Evolutionary conservation across 2,797 vertebrate genomes (phyloP).

Genomic region (Hybognathus amarus): DNA sequence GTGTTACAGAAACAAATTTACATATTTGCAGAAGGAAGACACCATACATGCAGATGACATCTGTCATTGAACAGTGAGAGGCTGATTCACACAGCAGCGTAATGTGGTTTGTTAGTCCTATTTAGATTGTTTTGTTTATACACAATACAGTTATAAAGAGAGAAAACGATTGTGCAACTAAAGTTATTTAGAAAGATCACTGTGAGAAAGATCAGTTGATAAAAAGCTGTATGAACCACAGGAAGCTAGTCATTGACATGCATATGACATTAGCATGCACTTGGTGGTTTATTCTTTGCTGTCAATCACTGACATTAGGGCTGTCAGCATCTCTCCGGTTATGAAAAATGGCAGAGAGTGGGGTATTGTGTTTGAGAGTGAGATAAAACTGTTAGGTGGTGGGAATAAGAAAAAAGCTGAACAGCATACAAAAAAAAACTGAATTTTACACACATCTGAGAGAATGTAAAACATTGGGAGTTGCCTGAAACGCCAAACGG

Average conservation of each 20-base stretch:
- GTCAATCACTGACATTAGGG: conserved; percentile 17
- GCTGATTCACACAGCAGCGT: neutral
- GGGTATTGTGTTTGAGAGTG: conserved; percentile 1
- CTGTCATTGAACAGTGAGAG: neutral
- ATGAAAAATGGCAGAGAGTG: conserved; percentile 15
- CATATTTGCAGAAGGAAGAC: neutral
- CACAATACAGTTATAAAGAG: neutral
- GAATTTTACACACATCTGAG: neutral
- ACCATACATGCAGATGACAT: neutral
- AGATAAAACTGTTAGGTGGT: conserved; percentile 23
- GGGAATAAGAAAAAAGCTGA: neutral
- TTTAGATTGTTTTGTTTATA: neutral
- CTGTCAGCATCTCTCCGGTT: conserved; percentile 29
- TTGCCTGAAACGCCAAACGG: conserved; percentile 2
- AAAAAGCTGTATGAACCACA: conserved; percentile 5
- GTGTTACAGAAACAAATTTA: neutral
- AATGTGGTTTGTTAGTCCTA: neutral
- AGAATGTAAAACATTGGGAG: neutral
- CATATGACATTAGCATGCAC: neutral
- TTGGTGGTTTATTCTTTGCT: conserved; percentile 6
- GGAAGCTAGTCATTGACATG: conserved; percentile 22
- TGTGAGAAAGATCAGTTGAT: neutral
- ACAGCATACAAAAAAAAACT: neutral
- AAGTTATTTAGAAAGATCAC: neutral
- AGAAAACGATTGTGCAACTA: neutral